Evolutionary conservation across 2,113 vertebrate species (phyloP).

Genomic region (Pterophyllum scalare): DNA sequence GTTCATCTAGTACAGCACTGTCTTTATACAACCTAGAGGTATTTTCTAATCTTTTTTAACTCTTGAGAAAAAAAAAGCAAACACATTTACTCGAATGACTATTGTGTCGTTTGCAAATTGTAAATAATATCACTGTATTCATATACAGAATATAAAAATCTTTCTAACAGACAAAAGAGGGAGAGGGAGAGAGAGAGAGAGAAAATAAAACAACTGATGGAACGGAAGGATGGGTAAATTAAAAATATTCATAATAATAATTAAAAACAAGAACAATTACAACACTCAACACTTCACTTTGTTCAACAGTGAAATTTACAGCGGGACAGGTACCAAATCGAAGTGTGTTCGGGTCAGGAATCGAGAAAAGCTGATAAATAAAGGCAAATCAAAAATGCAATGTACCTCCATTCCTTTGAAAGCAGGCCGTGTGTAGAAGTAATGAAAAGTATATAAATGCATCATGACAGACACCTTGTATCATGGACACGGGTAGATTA

Average conservation of each 20-base stretch:
- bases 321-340: slow-evolving; percentile 64
- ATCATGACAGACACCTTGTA: slow-evolving; percentile 30
- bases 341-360: slow-evolving; percentile 36
- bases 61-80: slow-evolving; percentile 47
- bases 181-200: too few relatives aligned
- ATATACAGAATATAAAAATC: slow-evolving; percentile 74
- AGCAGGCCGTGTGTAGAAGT: slow-evolving; percentile 36
- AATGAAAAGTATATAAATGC: slow-evolving; percentile 15
- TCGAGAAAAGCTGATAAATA: slow-evolving; percentile 47
- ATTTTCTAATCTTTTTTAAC: slow-evolving; percentile 57
- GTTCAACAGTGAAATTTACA: slow-evolving; percentile 79
- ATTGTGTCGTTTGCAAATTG: slow-evolving; percentile 53
- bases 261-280: slow-evolving; percentile 80
- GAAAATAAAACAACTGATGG: slow-evolving; percentile 36
- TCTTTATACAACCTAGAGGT: slow-evolving; percentile 72
- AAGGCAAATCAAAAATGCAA: slow-evolving; percentile 50
- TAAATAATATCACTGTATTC: slow-evolving; percentile 70
- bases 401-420: slow-evolving; percentile 42
- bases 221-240: slow-evolving; percentile 70
- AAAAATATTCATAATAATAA: slow-evolving; percentile 75
- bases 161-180: slow-evolving; percentile 60
- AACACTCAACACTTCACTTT: slow-evolving; percentile 80
- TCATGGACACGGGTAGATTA: slow-evolving; percentile 33
- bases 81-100: slow-evolving; percentile 61
- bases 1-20: slow-evolving; percentile 67